Conservation (phyloP, 1,140 invertebrate species). For the Protaetia brevitarsis region DNA sequence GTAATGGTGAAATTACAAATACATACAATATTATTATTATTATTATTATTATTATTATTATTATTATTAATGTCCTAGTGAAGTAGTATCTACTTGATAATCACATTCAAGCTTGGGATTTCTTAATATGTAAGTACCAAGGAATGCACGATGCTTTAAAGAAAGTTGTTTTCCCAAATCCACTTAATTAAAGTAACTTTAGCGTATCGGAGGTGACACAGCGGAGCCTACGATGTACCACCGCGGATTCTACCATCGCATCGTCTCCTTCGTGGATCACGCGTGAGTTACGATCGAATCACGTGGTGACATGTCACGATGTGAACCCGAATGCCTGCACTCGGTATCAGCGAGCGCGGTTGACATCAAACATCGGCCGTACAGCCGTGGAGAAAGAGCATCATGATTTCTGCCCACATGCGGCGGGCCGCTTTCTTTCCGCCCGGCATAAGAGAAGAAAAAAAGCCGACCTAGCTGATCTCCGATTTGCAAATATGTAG, state of each 20-base stretch:
- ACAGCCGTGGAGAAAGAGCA: neutral
- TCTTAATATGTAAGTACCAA: no score
- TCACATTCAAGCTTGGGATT: no score
- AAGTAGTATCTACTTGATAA: no score
- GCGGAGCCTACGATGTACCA: no score
- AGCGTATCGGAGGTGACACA: neutral
- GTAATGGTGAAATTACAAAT: no score
- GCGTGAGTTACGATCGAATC: slow-evolving; percentile 30
- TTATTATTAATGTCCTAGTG: no score
- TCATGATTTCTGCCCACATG: slow-evolving; percentile 24
- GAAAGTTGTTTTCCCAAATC: no score
- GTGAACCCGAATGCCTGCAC: slow-evolving; percentile 25
- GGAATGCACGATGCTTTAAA: no score
- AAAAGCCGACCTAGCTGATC: neutral
- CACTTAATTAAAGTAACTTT: neutral
- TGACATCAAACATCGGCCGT: slow-evolving; percentile 27
- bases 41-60: no score
- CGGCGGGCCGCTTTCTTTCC: neutral
- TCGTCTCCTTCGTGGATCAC: slow-evolving; percentile 26
- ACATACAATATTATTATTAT: no score
- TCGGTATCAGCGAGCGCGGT: slow-evolving; percentile 24
- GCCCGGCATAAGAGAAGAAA: neutral
- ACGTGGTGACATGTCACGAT: slow-evolving; percentile 32
- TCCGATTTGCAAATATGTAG: neutral
- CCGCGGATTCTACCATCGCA: no score